Evolutionary conservation across 1,140 invertebrate species (phyloP).

Genomic region (Aphidius ervi): DNA sequence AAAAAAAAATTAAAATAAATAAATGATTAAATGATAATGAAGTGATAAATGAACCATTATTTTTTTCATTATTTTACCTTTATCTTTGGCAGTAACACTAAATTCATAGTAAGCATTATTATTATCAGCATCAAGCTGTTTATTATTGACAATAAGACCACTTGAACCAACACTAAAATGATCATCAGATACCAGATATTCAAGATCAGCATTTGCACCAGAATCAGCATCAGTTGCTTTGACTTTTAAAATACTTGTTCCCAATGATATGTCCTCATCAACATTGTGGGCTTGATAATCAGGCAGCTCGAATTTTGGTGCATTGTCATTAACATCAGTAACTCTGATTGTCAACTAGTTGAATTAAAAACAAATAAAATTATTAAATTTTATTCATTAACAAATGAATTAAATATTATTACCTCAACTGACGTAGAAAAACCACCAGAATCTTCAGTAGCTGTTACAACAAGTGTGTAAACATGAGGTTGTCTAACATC

Average conservation of each 20-base stretch:
- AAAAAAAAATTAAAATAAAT: no score
- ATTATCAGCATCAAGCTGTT: conserved; percentile 89
- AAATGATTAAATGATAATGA: background rate
- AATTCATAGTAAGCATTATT: conserved; percentile 97
- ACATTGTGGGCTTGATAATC: conserved; percentile 95
- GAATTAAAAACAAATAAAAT: conserved; percentile 33
- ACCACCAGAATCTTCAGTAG: conserved; percentile 92
- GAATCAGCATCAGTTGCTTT: conserved; percentile 91
- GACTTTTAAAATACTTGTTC: conserved; percentile 85
- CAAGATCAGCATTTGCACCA: conserved; percentile 88
- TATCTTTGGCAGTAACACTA: conserved; percentile 86
- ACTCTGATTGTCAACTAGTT: conserved; percentile 81
- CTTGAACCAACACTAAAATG: conserved; percentile 89
- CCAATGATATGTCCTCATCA: conserved; percentile 87
- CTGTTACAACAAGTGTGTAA: conserved; percentile 86
- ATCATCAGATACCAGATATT: conserved; percentile 87
- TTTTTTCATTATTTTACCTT: conserved; percentile 56
- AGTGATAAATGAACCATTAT: background rate
- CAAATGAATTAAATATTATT: conserved; percentile 29
- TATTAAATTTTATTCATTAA: conserved; percentile 5
- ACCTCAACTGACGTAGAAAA: conserved; percentile 94
- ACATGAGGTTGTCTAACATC: conserved; percentile 89
- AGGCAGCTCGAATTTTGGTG: conserved; percentile 89
- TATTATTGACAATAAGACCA: conserved; percentile 89
- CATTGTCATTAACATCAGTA: conserved; percentile 93